phyloP scores from a whole-genome alignment of 2,113 vertebrate species.

The Cottus gobio region DNA sequence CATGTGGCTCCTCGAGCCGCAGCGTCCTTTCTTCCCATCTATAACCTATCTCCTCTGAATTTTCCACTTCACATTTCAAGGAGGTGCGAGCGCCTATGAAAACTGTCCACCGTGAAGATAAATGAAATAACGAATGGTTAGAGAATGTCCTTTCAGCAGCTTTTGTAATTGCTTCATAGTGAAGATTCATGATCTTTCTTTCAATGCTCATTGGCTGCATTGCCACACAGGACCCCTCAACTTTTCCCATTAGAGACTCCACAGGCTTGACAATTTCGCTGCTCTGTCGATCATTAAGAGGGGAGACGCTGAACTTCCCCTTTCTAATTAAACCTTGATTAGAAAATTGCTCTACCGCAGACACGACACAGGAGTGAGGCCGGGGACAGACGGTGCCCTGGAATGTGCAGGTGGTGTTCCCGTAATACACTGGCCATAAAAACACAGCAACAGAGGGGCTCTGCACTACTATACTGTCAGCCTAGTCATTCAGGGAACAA shows the following conservation, averaged over 20 bases:
- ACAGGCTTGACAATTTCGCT: constrained; percentile 67
- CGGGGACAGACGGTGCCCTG: constrained; percentile 12
- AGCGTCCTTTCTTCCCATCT: background rate
- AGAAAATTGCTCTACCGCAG: constrained; percentile 69
- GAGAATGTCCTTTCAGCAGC: constrained; percentile 48
- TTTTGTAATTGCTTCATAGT: constrained; percentile 66
- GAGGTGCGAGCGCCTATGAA: constrained; percentile 19
- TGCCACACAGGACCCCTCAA: constrained; percentile 50
- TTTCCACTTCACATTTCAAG: constrained; percentile 29
- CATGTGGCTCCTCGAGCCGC: constrained; percentile 26
- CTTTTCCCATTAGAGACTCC: constrained; percentile 66
- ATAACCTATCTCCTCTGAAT: constrained; percentile 19
- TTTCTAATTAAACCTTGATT: constrained; percentile 78
- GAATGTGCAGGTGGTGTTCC: constrained; percentile 48
- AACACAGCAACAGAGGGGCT: constrained; percentile 8
- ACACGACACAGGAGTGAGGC: constrained; percentile 27
- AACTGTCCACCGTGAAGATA: constrained; percentile 37
- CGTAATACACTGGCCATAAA: constrained; percentile 2
- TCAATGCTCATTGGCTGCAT: constrained; percentile 46
- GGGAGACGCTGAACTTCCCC: constrained; percentile 58
- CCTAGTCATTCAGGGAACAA: background rate
- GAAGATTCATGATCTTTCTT: constrained; percentile 60
- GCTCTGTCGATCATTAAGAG: constrained; percentile 65
- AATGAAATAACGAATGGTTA: constrained; percentile 52
- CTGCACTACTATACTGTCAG: background rate